A percentile compares a stretch with the other conserved stretches of the same genome.
phyloP scores from a whole-genome alignment of 2,113 vertebrate species.

The Cryptotis parvus region DNA sequence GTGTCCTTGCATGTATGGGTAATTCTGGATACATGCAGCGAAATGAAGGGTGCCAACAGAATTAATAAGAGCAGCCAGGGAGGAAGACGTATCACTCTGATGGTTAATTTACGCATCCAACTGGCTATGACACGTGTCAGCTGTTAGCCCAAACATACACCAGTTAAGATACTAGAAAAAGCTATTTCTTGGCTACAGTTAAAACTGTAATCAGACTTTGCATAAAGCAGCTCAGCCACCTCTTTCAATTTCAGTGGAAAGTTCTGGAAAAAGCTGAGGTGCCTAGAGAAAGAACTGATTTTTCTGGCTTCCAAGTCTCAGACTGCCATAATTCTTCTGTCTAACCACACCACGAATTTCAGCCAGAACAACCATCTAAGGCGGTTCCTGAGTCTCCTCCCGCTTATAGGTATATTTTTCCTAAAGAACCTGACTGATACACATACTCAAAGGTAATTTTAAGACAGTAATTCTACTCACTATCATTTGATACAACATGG shows the following conservation, averaged over 20 bases:
- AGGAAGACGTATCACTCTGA: background rate
- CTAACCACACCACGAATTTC: background rate
- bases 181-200: constrained; percentile 16
- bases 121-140: background rate
- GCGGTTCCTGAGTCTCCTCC: background rate
- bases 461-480: background rate
- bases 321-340: background rate
- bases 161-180: background rate
- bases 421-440: constrained; percentile 18
- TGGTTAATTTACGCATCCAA: background rate
- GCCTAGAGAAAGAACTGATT: background rate
- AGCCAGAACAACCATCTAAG: background rate
- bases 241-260: background rate
- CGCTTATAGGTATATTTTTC: background rate
- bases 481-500: background rate
- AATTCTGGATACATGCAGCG: background rate
- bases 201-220: background rate
- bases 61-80: background rate
- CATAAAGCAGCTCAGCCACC: background rate
- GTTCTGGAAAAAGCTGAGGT: background rate
- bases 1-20: background rate
- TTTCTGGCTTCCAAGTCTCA: background rate
- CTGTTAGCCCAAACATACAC: background rate
- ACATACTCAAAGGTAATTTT: background rate
- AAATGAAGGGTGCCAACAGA: background rate